Conservation (phyloP, 2,113 vertebrate species). For the Prunella fulvescens region DNA sequence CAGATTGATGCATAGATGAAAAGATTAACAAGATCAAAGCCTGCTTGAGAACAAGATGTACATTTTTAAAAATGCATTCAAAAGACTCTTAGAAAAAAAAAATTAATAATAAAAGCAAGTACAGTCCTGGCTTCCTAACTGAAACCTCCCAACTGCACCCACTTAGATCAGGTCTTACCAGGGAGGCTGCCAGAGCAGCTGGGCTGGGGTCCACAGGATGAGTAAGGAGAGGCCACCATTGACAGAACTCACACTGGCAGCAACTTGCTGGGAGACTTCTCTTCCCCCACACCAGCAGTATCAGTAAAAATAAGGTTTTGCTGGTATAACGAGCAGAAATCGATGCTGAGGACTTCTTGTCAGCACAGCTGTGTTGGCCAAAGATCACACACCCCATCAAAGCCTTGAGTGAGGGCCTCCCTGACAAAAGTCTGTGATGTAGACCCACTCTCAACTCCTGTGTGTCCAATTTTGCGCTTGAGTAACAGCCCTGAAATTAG, state of each 20-base stretch:
- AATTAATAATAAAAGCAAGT: neutral
- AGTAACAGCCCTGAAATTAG: slow-evolving; percentile 21
- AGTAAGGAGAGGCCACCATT: neutral
- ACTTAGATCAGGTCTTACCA: neutral
- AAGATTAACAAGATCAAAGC: slow-evolving; percentile 61
- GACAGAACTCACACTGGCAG: neutral
- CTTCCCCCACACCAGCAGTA: neutral
- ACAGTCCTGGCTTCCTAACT: neutral
- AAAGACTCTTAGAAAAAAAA: neutral
- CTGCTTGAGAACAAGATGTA: slow-evolving; percentile 23
- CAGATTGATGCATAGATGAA: slow-evolving; percentile 47
- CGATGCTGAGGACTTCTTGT: neutral
- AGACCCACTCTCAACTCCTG: neutral
- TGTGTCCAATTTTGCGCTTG: neutral
- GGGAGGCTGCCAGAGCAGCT: neutral
- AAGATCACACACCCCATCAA: slow-evolving; percentile 46
- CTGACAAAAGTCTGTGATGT: neutral
- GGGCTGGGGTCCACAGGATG: neutral
- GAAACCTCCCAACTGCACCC: neutral
- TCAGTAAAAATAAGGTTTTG: neutral
- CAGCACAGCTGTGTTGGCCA: slow-evolving; percentile 48
- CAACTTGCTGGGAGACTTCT: neutral
- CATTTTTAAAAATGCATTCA: neutral
- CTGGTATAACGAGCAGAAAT: neutral
- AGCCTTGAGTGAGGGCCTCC: neutral